Conservation (phyloP, 2,113 vertebrate species). For the Ascaphus truei region DNA sequence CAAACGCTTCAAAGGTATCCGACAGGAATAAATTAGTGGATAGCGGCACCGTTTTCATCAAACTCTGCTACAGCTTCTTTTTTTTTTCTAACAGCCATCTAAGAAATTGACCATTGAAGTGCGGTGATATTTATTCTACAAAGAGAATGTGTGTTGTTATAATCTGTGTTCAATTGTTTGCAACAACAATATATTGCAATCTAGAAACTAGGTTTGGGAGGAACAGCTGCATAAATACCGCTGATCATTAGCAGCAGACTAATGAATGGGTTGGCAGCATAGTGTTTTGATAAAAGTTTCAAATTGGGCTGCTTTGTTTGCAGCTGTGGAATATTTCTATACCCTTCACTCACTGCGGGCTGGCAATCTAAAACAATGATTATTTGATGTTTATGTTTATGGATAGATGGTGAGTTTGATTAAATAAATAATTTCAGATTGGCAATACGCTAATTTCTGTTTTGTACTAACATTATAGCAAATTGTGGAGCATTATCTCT, state of each 20-base stretch:
- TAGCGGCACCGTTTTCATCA: background rate
- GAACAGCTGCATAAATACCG: conserved; percentile 33
- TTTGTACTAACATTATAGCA: background rate
- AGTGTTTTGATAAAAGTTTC: conserved; percentile 7
- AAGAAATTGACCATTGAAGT: conserved; percentile 27
- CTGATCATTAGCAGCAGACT: conserved; percentile 25
- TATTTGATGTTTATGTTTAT: conserved; percentile 31
- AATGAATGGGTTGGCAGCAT: conserved; percentile 30
- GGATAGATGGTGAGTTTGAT: conserved; percentile 28
- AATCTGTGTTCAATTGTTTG: conserved; percentile 35
- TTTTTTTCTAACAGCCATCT: conserved; percentile 4
- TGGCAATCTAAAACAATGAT: conserved; percentile 16
- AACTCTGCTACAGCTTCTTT: conserved; percentile 23
- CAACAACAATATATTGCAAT: conserved; percentile 30
- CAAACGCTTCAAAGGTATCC: background rate
- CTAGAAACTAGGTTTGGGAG: conserved; percentile 14
- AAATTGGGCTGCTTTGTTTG: conserved; percentile 6
- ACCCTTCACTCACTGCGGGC: background rate
- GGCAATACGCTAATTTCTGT: conserved; percentile 5
- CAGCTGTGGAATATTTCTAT: conserved; percentile 19
- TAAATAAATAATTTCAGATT: conserved; percentile 26
- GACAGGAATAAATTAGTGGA: background rate
- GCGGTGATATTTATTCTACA: conserved; percentile 11
- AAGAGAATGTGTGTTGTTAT: conserved; percentile 26
- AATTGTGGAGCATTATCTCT: conserved; percentile 3